Base-by-base conservation (phyloP, 2,888 invertebrate genomes). In the Tiliacea aurago region DNA sequence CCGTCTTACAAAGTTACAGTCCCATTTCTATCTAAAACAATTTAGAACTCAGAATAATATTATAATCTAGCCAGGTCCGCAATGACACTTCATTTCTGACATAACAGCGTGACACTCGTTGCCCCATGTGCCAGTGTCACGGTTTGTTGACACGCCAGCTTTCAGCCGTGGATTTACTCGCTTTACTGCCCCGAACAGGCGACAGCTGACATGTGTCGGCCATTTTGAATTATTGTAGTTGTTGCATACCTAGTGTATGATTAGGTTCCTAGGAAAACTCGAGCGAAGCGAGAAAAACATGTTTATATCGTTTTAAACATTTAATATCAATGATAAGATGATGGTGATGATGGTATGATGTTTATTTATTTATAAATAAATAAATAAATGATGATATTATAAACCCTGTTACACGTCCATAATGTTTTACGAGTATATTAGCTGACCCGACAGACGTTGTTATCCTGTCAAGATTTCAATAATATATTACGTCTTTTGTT, bases 111-210 rank as follows among this genome's bases (percentile, higher is more conserved):
- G 61, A 23, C 70, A 58, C 41, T 33, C 49, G 49, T 33, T 49
- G 45, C 2, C 10, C 47, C 56, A 45, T 65, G 70, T 65, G 65
- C 51, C 65, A 47, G 33, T 33, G 65, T 58, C 65, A 81, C 65
- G 13, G 70, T 69, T 47, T 64, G 80, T 59, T 71, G 80, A 83
- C 69, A 73, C 80, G 68, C 51, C 67, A 66, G 83, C 69, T 78
- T 82, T 83, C 70, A 83, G 53, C 33, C 53, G 58, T 47, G 62
- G 62, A 65, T 69, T 83, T 83, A 78, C 65, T 79, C 55, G 71
- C 65, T 79, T 61, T 33, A 56, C 59, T 67, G 72, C 41, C 28
- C 15, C 11, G 49, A 67, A 43, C 72, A 49, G 73, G 59, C 67
- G 78, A 82, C 80, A 83, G 83, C 51, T 56, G 78, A 47, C 20